Conservation (phyloP, 2,888 invertebrate species). For the Chymomyza fuscimana region DNA sequence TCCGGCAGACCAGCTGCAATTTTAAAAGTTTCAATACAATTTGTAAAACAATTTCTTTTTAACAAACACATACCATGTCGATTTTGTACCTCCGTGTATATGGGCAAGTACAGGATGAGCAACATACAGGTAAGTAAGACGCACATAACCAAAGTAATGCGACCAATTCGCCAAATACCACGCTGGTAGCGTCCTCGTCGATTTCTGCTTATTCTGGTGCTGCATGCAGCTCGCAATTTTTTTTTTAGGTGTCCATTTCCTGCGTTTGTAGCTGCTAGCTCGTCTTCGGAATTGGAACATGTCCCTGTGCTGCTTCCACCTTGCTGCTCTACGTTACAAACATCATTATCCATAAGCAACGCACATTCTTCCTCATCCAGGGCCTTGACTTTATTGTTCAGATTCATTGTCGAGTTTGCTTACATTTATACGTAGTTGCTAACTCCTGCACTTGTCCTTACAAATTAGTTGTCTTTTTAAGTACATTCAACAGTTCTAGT, state of each 20-base stretch:
- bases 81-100: constrained; percentile 70
- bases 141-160: constrained; percentile 45
- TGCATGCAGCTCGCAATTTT: not conserved
- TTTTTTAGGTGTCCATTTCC: not conserved
- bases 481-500: not conserved
- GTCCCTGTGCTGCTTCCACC: constrained; percentile 14
- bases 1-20: constrained; percentile 82
- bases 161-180: constrained; percentile 61
- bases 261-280: constrained; percentile 25
- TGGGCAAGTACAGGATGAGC: constrained; percentile 71
- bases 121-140: constrained; percentile 54
- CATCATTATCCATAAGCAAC: constrained; percentile 30
- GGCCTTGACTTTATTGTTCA: not conserved
- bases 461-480: not conserved
- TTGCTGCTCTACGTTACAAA: constrained; percentile 24
- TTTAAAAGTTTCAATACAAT: not conserved
- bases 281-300: constrained; percentile 3
- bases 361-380: constrained; percentile 40
- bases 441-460: not conserved
- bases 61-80: constrained; percentile 65
- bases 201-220: not conserved
- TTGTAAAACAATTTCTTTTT: not conserved
- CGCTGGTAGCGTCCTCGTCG: constrained; percentile 53
- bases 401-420: not conserved
- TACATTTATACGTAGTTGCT: not conserved